Conservation (phyloP, 2,888 invertebrate species). For the Aphodius sticticus region DNA sequence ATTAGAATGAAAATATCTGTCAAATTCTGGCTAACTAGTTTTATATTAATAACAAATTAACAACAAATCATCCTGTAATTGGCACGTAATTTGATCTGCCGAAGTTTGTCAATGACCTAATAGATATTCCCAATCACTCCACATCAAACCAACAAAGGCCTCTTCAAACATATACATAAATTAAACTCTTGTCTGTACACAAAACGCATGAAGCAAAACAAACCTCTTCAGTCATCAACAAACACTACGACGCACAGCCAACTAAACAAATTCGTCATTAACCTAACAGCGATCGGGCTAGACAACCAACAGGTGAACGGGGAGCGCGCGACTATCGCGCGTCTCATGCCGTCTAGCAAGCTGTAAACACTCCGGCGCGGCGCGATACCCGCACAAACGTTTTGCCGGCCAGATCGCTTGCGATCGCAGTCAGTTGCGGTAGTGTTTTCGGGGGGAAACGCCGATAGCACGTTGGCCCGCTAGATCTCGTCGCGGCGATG, state of each 20-base stretch:
- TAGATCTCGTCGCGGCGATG: not conserved
- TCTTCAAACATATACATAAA: too few species aligned
- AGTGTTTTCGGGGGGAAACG: not conserved
- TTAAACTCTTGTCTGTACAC: not conserved
- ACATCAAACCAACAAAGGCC: too few species aligned
- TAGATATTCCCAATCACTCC: too few species aligned
- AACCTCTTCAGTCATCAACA: not conserved
- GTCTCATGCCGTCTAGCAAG: not conserved
- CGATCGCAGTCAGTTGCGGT: not conserved
- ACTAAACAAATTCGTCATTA: not conserved
- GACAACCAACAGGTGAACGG: not conserved
- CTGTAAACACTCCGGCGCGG: not conserved
- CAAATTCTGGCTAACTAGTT: too few species aligned
- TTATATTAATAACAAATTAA: too few species aligned
- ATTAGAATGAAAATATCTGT: too few species aligned
- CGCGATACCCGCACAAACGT: not conserved
- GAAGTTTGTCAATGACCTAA: too few species aligned
- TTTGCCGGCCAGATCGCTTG: not conserved
- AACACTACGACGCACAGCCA: too few species aligned
- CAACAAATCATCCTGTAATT: too few species aligned
- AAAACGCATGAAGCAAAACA: not conserved
- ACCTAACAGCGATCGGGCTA: not conserved
- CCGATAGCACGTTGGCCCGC: not conserved
- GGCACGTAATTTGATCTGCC: too few species aligned
- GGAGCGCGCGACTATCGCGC: not conserved